Evolutionary conservation across 2,113 vertebrate genomes (phyloP).

Genomic region (Pardalotus punctatus): DNA sequence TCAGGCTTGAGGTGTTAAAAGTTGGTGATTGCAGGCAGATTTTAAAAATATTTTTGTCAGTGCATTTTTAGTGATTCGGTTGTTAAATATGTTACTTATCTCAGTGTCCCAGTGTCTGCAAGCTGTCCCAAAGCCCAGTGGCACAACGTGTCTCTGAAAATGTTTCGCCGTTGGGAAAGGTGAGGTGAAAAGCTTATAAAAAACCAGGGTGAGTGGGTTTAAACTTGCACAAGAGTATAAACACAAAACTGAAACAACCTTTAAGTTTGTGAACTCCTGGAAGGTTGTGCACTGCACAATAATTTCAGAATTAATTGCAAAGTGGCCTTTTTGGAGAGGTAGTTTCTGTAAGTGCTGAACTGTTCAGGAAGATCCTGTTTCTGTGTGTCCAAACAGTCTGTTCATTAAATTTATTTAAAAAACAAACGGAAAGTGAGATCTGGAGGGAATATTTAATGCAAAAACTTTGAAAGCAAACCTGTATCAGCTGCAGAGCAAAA

Average conservation of each 20-base stretch:
- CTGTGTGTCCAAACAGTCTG: background rate
- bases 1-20: fast-evolving
- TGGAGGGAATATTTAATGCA: background rate
- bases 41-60: background rate
- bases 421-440: background rate
- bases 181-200: background rate
- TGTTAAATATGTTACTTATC: background rate
- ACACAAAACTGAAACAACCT: background rate
- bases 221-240: background rate
- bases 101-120: background rate
- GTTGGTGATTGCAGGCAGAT: fast-evolving
- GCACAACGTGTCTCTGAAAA: background rate
- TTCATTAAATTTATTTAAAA: background rate
- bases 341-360: background rate
- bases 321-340: background rate
- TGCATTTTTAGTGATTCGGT: fast-evolving
- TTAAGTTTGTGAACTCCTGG: background rate
- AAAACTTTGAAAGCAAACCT: background rate
- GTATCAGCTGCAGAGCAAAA: background rate
- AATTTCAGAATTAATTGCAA: background rate
- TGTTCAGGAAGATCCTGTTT: background rate
- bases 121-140: background rate
- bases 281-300: background rate
- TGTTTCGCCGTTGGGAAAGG: background rate
- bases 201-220: background rate